Percentiles rank a stretch among this genome's conserved stretches.
phyloP scores from a whole-genome alignment of 1,140 invertebrate species.

The Pararge aegeria region DNA sequence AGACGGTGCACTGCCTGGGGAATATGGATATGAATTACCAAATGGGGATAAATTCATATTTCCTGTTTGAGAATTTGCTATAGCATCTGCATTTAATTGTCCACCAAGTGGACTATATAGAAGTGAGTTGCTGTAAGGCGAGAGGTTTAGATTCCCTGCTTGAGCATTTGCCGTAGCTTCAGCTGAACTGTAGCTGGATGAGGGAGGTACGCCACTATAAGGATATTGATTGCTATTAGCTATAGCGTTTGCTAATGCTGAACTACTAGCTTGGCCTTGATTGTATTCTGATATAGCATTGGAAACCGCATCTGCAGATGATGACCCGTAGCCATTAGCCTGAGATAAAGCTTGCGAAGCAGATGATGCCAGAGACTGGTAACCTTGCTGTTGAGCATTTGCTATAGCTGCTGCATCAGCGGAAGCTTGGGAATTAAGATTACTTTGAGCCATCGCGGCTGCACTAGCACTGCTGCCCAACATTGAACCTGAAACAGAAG shows the following conservation, averaged over 20 bases:
- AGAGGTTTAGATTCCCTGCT: neutral
- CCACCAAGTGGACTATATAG: too few species aligned
- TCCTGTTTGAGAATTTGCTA: slow-evolving; percentile 15
- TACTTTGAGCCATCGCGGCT: too few species aligned
- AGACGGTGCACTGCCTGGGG: neutral
- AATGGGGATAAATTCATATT: neutral
- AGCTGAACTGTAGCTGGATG: neutral
- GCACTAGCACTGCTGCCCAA: too few species aligned
- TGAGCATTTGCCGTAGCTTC: slow-evolving; percentile 18
- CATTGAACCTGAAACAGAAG: too few species aligned
- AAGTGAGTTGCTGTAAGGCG: neutral
- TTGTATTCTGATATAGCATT: neutral
- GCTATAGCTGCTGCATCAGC: slow-evolving; percentile 13
- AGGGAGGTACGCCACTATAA: neutral
- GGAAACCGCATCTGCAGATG: slow-evolving; percentile 9
- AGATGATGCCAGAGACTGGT: neutral
- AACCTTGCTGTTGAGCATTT: slow-evolving; percentile 4
- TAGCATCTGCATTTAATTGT: neutral
- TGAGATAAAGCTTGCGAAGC: neutral
- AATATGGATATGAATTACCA: slow-evolving; percentile 1
- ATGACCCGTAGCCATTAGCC: neutral
- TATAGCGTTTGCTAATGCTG: neutral
- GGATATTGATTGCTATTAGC: neutral
- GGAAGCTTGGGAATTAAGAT: too few species aligned
- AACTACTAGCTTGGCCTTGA: neutral